Conservation (phyloP, 1,140 invertebrate species). For the Melanaphis sacchari region DNA sequence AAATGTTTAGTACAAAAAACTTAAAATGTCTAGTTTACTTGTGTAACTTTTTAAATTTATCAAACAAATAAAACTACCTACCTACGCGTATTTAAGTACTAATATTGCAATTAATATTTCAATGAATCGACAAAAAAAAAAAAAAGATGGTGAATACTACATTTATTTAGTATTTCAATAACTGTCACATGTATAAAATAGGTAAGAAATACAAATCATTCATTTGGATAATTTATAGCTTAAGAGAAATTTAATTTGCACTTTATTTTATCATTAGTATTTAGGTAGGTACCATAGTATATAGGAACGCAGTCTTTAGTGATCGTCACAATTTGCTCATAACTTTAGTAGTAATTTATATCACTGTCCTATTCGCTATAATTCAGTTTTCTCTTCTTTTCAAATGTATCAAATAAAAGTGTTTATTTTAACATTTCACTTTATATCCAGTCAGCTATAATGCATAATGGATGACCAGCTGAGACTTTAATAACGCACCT, state of each 20-base stretch:
- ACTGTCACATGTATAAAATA: neutral
- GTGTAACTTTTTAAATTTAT: neutral
- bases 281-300: neutral
- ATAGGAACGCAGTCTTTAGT: neutral
- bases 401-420: neutral
- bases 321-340: constrained; percentile 4
- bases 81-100: neutral
- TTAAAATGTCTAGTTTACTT: neutral
- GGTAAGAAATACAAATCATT: neutral
- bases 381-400: constrained; percentile 40
- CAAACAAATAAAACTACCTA: neutral
- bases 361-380: neutral
- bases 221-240: neutral
- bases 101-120: neutral
- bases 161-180: neutral
- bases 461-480: neutral
- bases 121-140: neutral
- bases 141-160: neutral
- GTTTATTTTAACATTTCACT: constrained; percentile 18
- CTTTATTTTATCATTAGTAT: constrained; percentile 24
- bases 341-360: constrained; percentile 25
- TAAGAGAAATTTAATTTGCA: neutral
- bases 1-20: neutral
- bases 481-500: neutral
- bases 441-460: neutral